Evolutionary conservation across 2,797 vertebrate species (phyloP), one percentile per base, ranked within the genome.

Genomic region (Cottoperca gobio): DNA sequence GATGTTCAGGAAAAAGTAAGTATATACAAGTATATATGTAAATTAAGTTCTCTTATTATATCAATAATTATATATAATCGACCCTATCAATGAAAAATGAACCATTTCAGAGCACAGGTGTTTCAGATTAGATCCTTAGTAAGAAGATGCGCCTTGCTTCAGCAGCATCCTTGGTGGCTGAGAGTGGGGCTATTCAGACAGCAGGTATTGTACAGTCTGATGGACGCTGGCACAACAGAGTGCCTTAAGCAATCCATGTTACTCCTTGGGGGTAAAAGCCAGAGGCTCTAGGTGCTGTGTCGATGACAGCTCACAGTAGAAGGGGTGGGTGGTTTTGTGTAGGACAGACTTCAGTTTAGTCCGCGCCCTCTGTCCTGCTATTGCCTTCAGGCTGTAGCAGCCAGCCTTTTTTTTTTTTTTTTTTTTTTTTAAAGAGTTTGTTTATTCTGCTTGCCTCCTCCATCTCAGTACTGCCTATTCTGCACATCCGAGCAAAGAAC

Each of bases 181-280:
- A 53, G 68, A 69, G 66, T 40, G n/a, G 28, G 60, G 23, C 39
- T 57, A 49, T 49, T 79, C 46, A 46, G 40, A 70, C 46, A 49
- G 50, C 76, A 79, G 46, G 62, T 45, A 59, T 37, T 54, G 57
- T 60, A 49, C 66, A 76, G 48, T 76, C 40, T 53, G 67, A 68
- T 70, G 50, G 40, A 46, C 68, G 45, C 43, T 59, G 61, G 65
- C 72, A 68, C 82, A 72, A 48, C 57, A 42, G 42, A 78, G 50
- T 17, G 65, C 88, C 84, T 69, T 46, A 59, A 93, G 87, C 83
- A 48, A 73, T 84, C 76, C 17, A 35, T 87, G 88, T 85, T 81
- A 77, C 76, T 90, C 78, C 86, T 81, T 23, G 19, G 81, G 85
- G 81, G 76, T 58, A 82, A 81, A 82, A 86, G 82, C 89, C 78